Evolutionary conservation across 2,888 invertebrate species (phyloP).

Genomic region (Phortica okadai): DNA sequence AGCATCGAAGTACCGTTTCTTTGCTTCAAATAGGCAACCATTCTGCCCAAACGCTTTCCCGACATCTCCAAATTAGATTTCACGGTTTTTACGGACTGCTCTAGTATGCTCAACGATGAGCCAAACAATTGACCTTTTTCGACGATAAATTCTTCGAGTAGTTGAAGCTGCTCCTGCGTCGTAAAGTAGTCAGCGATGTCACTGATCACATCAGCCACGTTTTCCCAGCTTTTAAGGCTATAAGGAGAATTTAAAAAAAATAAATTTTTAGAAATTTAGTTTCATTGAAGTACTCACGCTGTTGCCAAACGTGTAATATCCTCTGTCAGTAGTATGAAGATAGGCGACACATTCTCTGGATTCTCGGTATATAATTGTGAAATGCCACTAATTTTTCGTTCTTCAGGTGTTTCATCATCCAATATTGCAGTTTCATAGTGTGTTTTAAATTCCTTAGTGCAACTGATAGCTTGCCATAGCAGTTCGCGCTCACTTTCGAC

Average conservation of each 20-base stretch:
- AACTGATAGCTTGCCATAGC: constrained; percentile 82
- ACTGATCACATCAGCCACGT: constrained; percentile 57
- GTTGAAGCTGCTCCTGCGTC: constrained; percentile 54
- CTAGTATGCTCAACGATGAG: constrained; percentile 44
- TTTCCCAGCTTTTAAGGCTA: constrained; percentile 63
- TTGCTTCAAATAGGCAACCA: constrained; percentile 53
- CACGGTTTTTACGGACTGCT: constrained; percentile 57
- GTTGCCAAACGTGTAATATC: constrained; percentile 51
- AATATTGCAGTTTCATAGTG: constrained; percentile 77
- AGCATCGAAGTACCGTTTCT: constrained; percentile 46
- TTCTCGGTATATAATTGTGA: constrained; percentile 78
- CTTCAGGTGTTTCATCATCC: constrained; percentile 56
- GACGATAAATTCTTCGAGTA: constrained; percentile 51
- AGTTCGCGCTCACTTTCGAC: constrained; percentile 82
- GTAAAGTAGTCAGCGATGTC: constrained; percentile 62
- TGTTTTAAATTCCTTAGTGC: constrained; percentile 79
- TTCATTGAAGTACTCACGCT: constrained; percentile 56
- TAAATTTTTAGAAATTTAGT: not conserved
- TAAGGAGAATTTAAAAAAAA: not conserved
- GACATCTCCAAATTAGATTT: constrained; percentile 69
- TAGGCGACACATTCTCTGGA: constrained; percentile 67
- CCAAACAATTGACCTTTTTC: constrained; percentile 56
- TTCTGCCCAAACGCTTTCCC: constrained; percentile 48
- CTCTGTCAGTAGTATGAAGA: constrained; percentile 55
- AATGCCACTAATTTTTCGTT: constrained; percentile 57